A percentile compares a stretch with the other conserved stretches of the same genome.
phyloP scores from a whole-genome alignment of 2,113 vertebrate genomes.

The Gnathonemus longibarbis region DNA sequence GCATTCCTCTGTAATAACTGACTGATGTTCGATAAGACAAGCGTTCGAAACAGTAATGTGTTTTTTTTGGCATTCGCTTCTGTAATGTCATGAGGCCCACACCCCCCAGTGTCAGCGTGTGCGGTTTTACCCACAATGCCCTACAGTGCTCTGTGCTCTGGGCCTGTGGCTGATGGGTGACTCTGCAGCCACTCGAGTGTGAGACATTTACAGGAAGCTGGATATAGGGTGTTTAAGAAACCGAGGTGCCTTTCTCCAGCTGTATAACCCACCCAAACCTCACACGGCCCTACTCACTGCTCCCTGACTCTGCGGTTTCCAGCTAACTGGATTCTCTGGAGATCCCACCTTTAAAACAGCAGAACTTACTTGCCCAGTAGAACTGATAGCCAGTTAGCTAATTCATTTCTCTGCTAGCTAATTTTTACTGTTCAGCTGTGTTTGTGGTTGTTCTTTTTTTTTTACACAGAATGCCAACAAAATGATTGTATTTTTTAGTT shows the following conservation, averaged over 20 bases:
- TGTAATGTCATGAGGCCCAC: background rate
- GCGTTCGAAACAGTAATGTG: background rate
- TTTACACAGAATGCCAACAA: background rate
- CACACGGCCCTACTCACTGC: constrained; percentile 29
- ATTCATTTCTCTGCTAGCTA: background rate
- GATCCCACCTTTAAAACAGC: constrained; percentile 1
- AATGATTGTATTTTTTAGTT: background rate
- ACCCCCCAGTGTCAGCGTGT: background rate
- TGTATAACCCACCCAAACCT: constrained; percentile 11
- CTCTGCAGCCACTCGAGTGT: constrained; percentile 24
- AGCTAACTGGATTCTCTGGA: constrained; percentile 25
- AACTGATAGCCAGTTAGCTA: background rate
- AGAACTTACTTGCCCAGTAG: background rate
- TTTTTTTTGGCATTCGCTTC: background rate
- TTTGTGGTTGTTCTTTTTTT: background rate
- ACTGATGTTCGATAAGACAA: constrained; percentile 9
- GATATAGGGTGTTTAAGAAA: constrained; percentile 25
- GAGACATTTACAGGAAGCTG: constrained; percentile 4
- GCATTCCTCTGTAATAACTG: background rate
- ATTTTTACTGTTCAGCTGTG: background rate
- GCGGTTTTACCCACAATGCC: background rate
- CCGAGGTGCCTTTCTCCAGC: background rate
- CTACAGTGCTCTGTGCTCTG: constrained; percentile 7
- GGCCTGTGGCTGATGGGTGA: constrained; percentile 8
- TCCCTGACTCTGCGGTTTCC: constrained; percentile 17